A percentile compares a stretch with the other conserved stretches of the same genome.
Evolutionary conservation across 2,888 invertebrate species (phyloP).

Genomic region (Galerucella pusilla): DNA sequence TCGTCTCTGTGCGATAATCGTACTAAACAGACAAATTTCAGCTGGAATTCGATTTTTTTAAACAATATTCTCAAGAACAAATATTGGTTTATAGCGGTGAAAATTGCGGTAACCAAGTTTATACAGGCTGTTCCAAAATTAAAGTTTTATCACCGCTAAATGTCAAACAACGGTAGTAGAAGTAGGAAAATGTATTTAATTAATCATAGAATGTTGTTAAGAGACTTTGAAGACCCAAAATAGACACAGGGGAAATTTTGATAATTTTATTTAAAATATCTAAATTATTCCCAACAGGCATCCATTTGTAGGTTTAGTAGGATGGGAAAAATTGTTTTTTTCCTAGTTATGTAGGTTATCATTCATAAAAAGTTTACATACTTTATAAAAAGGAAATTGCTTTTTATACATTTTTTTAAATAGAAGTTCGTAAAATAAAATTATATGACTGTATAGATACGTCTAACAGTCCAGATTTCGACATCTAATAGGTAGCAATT

Average conservation of each 20-base stretch:
- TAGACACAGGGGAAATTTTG: too few species aligned
- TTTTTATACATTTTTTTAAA: not conserved
- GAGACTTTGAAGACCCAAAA: too few species aligned
- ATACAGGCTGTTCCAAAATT: not conserved
- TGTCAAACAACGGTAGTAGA: not conserved
- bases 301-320: too few species aligned
- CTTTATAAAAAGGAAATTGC: not conserved
- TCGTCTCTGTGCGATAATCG: not conserved
- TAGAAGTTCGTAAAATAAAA: not conserved
- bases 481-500: conserved; percentile 25
- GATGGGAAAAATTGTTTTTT: too few species aligned
- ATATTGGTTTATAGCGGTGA: not conserved
- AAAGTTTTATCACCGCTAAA: not conserved
- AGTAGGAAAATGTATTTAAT: too few species aligned
- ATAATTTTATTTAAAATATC: too few species aligned
- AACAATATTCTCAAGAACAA: not conserved
- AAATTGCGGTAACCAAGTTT: not conserved
- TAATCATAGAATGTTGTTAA: too few species aligned
- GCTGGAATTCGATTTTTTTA: not conserved
- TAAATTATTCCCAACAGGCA: too few species aligned
- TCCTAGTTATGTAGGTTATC: too few species aligned
- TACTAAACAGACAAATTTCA: not conserved
- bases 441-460: not conserved
- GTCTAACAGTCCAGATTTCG: conserved; percentile 18
- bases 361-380: not conserved